Evolutionary conservation across 2,888 invertebrate species (phyloP).

Genomic region (Hirudinaria manillensis): DNA sequence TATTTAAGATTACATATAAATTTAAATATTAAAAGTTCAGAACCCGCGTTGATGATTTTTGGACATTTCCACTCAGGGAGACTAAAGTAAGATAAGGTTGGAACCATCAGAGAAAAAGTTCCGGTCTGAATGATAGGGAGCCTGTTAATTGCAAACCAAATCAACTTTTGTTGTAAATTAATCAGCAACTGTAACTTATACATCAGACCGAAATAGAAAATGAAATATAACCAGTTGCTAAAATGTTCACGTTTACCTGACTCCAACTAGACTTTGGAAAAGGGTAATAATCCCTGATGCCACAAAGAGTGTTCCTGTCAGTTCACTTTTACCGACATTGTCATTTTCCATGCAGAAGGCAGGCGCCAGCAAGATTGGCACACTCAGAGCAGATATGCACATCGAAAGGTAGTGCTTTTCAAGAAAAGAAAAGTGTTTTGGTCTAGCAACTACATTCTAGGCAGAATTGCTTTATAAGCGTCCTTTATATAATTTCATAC

Average conservation of each 20-base stretch:
- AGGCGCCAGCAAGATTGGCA: constrained; percentile 75
- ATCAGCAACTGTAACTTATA: no score
- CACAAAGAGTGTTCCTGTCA: constrained; percentile 53
- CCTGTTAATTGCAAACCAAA: constrained; percentile 39
- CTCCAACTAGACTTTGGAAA: constrained; percentile 51
- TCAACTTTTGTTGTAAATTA: no score
- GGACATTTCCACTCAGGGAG: constrained; percentile 44
- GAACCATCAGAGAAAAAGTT: constrained; percentile 49
- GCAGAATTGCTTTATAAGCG: no score
- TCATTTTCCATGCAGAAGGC: constrained; percentile 68
- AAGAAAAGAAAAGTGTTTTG: no score
- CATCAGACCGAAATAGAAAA: no score
- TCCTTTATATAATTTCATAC: no score
- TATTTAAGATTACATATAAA: no score
- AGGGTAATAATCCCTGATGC: constrained; percentile 52
- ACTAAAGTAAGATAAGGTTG: constrained; percentile 46
- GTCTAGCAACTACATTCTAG: no score
- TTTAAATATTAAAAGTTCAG: no score
- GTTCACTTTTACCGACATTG: constrained; percentile 48
- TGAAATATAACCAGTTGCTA: no score
- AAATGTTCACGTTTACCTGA: constrained; percentile 43
- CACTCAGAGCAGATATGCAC: constrained; percentile 73
- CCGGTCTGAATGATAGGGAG: constrained; percentile 51
- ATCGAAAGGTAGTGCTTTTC: constrained; percentile 60
- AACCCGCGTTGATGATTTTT: constrained; percentile 26